phyloP scores from a whole-genome alignment of 2,113 vertebrate species.

The Sylvietta virens region DNA sequence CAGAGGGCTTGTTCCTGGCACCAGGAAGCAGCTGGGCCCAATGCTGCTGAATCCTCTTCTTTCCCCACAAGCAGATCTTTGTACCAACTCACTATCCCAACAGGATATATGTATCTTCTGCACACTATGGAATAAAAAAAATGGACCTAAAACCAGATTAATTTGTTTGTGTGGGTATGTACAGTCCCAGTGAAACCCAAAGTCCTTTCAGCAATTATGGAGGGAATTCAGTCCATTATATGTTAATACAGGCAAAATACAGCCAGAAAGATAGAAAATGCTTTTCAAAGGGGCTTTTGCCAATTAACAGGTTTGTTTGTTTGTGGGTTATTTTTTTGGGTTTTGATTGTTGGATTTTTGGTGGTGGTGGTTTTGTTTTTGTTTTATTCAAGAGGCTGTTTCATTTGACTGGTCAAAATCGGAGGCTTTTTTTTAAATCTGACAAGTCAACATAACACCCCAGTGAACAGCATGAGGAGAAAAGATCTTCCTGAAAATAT shows the following conservation, averaged over 20 bases:
- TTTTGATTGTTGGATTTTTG: not conserved
- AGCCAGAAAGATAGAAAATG: not conserved
- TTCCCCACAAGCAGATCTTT: not conserved
- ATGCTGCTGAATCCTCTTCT: not conserved
- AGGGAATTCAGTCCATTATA: not conserved
- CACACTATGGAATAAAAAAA: not conserved
- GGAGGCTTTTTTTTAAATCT: rapidly evolving
- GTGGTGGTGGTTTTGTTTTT: not conserved
- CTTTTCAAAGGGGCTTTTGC: not conserved
- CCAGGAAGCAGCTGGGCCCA: not conserved
- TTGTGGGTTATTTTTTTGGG: too few relatives aligned
- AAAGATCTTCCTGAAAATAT: not conserved
- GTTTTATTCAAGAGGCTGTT: not conserved
- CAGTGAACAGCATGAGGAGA: not conserved
- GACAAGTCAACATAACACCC: not conserved
- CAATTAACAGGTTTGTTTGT: rapidly evolving
- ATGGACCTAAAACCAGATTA: not conserved
- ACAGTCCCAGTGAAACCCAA: not conserved
- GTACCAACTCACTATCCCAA: not conserved
- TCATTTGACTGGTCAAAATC: not conserved
- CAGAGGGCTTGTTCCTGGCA: not conserved
- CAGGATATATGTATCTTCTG: not conserved
- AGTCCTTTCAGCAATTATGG: not conserved
- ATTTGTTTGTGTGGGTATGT: not conserved
- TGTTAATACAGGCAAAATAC: not conserved